phyloP scores from a whole-genome alignment of 2,888 invertebrate genomes.

The Sycophila texana region DNA sequence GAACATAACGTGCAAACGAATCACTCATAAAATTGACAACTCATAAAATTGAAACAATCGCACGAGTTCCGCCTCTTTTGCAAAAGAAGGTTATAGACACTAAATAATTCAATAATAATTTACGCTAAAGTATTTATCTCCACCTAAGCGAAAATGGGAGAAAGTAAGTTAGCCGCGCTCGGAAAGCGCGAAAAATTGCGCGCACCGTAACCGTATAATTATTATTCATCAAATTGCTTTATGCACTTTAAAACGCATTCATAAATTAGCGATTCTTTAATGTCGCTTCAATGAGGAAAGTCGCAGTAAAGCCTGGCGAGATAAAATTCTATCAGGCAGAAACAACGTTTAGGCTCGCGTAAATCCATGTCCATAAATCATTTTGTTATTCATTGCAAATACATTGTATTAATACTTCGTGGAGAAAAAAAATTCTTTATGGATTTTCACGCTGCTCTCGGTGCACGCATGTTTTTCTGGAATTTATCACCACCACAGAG shows the following conservation, averaged over 20 bases:
- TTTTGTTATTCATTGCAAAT: constrained; percentile 33
- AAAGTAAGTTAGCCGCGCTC: not conserved
- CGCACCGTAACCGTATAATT: constrained; percentile 1
- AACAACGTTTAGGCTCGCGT: constrained; percentile 23
- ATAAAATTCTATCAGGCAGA: constrained; percentile 19
- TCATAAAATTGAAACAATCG: too few relatives aligned
- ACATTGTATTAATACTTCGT: not conserved
- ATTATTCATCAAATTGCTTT: constrained; percentile 14
- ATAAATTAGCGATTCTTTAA: constrained; percentile 24
- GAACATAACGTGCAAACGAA: too few relatives aligned
- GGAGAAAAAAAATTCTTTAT: too few relatives aligned
- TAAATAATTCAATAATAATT: too few relatives aligned
- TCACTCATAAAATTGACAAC: too few relatives aligned
- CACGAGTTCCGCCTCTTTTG: too few relatives aligned
- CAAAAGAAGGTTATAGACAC: too few relatives aligned
- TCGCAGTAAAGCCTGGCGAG: constrained; percentile 8
- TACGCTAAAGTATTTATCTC: too few relatives aligned
- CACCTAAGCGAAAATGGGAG: too few relatives aligned
- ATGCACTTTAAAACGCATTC: not conserved
- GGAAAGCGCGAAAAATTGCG: not conserved
- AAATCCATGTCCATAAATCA: constrained; percentile 39
- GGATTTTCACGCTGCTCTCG: too few relatives aligned
- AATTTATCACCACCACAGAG: too few relatives aligned
- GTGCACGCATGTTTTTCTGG: too few relatives aligned
- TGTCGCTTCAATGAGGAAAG: constrained; percentile 36